phyloP scores from a whole-genome alignment of 2,113 vertebrate genomes.

The Varanus komodoensis region DNA sequence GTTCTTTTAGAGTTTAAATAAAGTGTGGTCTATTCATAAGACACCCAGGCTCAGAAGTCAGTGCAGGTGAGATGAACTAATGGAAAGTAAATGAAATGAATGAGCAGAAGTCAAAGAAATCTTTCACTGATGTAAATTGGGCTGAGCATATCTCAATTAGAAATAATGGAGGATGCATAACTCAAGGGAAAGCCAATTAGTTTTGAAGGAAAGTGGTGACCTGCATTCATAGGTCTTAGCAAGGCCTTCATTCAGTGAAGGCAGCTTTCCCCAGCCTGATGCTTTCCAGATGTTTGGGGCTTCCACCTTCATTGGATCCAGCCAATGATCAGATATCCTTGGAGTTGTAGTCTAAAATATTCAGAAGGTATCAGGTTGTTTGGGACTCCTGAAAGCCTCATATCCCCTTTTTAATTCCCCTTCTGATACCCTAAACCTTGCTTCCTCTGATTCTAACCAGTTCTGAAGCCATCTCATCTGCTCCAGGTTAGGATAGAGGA shows the following conservation, averaged over 20 bases:
- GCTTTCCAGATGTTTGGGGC: no score
- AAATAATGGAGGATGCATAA: no score
- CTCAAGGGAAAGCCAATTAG: neutral
- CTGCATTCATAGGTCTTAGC: neutral
- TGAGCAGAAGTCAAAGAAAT: neutral
- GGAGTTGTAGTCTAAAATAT: no score
- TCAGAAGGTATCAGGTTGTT: no score
- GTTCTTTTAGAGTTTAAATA: neutral
- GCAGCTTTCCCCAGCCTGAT: no score
- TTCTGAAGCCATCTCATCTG: neutral
- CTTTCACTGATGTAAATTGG: neutral
- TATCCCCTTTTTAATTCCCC: neutral
- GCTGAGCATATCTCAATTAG: no score
- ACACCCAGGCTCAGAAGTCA: neutral
- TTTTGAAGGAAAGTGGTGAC: neutral
- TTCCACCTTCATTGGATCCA: no score
- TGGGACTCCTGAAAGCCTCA: neutral
- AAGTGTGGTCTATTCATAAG: neutral
- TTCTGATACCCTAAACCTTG: neutral
- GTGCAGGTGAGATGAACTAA: neutral
- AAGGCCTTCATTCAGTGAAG: neutral
- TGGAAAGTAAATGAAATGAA: neutral
- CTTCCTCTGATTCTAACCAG: neutral
- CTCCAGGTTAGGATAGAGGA: neutral
- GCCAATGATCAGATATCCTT: no score